phyloP scores from a whole-genome alignment of 2,113 vertebrate genomes.

The Hydropotes inermis region DNA sequence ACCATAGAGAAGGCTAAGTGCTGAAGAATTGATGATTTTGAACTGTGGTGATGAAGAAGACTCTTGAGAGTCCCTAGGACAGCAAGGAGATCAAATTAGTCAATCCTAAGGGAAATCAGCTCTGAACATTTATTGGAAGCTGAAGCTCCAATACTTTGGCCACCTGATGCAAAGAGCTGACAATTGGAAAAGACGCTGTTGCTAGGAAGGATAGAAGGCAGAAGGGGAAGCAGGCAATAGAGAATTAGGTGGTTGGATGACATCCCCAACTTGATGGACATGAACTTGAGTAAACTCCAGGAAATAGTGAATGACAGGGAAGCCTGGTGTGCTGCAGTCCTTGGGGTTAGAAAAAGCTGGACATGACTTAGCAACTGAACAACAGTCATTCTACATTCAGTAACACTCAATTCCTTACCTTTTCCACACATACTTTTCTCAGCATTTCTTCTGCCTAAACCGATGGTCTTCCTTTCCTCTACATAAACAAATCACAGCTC shows the following conservation, averaged over 20 bases:
- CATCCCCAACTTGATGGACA: neutral
- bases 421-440: neutral
- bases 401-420: neutral
- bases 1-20: neutral
- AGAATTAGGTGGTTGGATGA: neutral
- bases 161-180: fast-evolving
- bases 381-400: neutral
- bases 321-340: neutral
- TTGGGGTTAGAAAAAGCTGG: neutral
- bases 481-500: neutral
- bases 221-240: neutral
- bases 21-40: neutral
- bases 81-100: neutral
- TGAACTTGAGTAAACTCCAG: neutral
- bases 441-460: neutral
- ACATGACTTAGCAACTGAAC: neutral
- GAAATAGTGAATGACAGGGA: neutral
- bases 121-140: neutral
- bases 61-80: neutral
- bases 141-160: neutral
- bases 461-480: neutral
- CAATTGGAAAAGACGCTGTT: neutral
- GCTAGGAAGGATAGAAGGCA: neutral
- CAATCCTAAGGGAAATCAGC: neutral
- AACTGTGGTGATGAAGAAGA: neutral